Conservation (phyloP, 1,140 invertebrate species). For the Bombus confusus region DNA sequence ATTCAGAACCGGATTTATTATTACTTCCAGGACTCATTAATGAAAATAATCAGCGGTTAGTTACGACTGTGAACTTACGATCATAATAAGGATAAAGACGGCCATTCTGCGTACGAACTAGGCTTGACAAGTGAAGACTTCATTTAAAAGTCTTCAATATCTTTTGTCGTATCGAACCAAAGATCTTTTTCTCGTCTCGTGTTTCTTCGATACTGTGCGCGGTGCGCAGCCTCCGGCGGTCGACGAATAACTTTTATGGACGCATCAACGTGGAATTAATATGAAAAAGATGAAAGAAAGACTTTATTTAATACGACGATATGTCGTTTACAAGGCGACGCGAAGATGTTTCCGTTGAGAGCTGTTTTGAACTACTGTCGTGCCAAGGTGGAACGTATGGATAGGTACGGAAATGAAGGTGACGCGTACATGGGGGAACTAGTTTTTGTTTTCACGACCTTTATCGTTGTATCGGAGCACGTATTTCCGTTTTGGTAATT, state of each 20-base stretch:
- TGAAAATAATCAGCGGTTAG: slow-evolving; percentile 61
- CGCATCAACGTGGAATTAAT: background rate
- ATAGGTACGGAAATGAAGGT: background rate
- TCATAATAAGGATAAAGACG: slow-evolving; percentile 47
- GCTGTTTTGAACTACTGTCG: background rate
- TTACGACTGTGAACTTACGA: slow-evolving; percentile 52
- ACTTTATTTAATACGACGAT: background rate
- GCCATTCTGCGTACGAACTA: background rate
- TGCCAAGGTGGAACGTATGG: background rate
- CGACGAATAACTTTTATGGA: background rate
- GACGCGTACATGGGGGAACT: background rate
- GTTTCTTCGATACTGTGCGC: background rate
- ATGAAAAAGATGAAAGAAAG: background rate
- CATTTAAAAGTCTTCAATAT: slow-evolving; percentile 5
- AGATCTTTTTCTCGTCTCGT: background rate
- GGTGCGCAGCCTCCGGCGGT: background rate
- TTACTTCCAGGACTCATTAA: slow-evolving; percentile 59
- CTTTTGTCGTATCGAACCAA: background rate
- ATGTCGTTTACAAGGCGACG: background rate
- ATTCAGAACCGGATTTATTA: slow-evolving; percentile 57
- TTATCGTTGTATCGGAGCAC: background rate
- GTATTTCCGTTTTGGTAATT: background rate
- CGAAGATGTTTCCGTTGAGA: background rate
- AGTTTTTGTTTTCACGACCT: background rate
- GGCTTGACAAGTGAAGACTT: slow-evolving; percentile 2